A percentile compares a stretch with the other conserved stretches of the same genome.
phyloP scores from a whole-genome alignment of 2,888 invertebrate species.

The Glomeris marginata region DNA sequence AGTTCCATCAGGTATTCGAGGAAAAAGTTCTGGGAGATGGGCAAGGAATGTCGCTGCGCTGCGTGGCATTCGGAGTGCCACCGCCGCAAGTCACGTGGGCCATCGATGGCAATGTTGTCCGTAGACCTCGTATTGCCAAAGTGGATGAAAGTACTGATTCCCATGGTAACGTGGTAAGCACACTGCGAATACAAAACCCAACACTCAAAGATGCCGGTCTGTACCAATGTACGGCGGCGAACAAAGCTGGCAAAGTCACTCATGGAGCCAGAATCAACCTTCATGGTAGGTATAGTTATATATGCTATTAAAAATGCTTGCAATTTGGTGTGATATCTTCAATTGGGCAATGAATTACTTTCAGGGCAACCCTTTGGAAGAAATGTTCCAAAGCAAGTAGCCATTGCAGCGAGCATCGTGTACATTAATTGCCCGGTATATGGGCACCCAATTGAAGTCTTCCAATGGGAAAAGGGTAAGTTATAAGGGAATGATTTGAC shows the following conservation, averaged over 20 bases:
- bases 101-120: conserved; percentile 13
- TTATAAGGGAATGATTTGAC: too few species aligned
- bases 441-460: conserved; percentile 63
- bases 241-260: conserved; percentile 52
- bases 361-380: conserved; percentile 62
- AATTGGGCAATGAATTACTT: too few species aligned
- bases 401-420: conserved; percentile 58
- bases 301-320: neutral
- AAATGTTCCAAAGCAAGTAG: conserved; percentile 62
- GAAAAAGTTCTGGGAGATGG: conserved; percentile 63
- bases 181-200: conserved; percentile 64
- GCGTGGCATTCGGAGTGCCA: conserved; percentile 32
- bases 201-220: conserved; percentile 65
- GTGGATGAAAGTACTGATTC: conserved; percentile 47
- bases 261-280: conserved; percentile 61
- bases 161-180: conserved; percentile 65
- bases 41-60: conserved; percentile 57
- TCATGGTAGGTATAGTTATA: conserved; percentile 44
- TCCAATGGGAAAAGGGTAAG: conserved; percentile 57
- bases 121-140: conserved; percentile 43
- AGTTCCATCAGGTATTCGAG: conserved; percentile 56
- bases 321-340: neutral
- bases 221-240: conserved; percentile 58
- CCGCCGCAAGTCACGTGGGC: conserved; percentile 25
- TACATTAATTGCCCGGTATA: conserved; percentile 64